Base-by-base conservation (phyloP, 2,888 invertebrate species). In the Dione vanillae region DNA sequence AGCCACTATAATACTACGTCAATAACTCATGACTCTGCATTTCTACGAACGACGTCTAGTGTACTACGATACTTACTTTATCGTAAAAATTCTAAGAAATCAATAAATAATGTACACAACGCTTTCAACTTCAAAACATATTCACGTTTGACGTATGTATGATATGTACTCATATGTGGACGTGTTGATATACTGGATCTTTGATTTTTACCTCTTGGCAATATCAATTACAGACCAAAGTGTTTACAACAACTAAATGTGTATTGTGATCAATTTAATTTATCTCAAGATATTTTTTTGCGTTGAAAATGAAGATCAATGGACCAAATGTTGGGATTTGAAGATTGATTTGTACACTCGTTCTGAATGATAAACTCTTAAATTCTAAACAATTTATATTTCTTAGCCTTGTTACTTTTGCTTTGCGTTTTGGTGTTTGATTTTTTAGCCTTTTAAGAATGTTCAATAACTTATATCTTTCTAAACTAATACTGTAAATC, bases 251-350 rank as follows among this genome's bases (percentile, higher is more conserved):
- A 16, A 14, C 47, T 40, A 35, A 20, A 37, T 49, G 47, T 14
- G 20, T 8, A 9, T 8, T 2, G 47, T 47, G 47, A 35, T 58
- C 27, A 66, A 66, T 66, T 66, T 56, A 47, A 66, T 56, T 66
- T 66, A 45, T 47, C 66, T 27, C 37, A 14, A 66, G 56, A 56
- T 37, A 37, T 67, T 37, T n/a, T n/a, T 67, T 49, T 58, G 58
- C n/a, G 58, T 41, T 40, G 19, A 20, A 59, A 67, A 67, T 41
- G 58, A 67, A 67, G 58, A 67, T 67, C 47, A 14, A 58, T 49
- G 37, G 40, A 67, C 40, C 45, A 47, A 59, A 64, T 49, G 64
- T 64, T 59, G 20, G 45, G 45, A 54, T 43, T 35, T 19, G 43
- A 65, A 54, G 54, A 54, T 45, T 54, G 41, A 54, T 65, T 59